These are phyloP conservation scores for Tridacna crocea DNA, from an alignment of 2,888 invertebrate species.

Conservation along the genomic window DNA sequence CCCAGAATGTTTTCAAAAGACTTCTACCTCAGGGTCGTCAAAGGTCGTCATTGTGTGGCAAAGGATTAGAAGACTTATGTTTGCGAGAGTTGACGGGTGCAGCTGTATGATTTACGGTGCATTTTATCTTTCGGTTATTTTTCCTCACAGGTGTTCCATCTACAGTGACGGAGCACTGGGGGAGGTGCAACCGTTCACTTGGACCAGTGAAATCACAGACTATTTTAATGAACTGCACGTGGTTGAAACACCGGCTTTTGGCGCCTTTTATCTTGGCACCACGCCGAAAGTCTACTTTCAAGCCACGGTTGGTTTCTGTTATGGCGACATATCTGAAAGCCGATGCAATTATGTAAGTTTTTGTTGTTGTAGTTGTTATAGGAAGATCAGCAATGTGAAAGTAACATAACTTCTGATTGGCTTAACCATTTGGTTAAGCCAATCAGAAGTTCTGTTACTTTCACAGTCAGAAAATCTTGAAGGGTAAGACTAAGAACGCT, in stretches of 20 bases:
- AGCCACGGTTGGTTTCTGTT: not conserved
- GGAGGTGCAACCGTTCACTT: not conserved
- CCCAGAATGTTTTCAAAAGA: too few species aligned
- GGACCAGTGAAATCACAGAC: not conserved
- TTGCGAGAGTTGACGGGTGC: not conserved
- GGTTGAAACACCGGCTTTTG: not conserved
- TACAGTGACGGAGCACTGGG: not conserved
- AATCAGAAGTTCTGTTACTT: too few species aligned
- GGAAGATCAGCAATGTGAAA: not conserved
- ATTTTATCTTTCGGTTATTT: not conserved
- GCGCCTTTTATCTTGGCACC: constrained; percentile 8
- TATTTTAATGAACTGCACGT: not conserved
- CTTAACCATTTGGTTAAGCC: too few species aligned
- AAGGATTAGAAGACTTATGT: too few species aligned
- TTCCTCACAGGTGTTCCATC: not conserved
- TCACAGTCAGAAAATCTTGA: too few species aligned
- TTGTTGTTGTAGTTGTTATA: not conserved
- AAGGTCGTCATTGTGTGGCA: too few species aligned
- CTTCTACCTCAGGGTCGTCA: too few species aligned
- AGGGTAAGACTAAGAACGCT: too few species aligned
- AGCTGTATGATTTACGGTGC: not conserved
- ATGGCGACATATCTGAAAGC: not conserved
- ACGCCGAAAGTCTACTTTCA: not conserved
- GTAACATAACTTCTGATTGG: too few species aligned
- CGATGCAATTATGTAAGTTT: constrained; percentile 11